phyloP scores from a whole-genome alignment of 2,113 vertebrate genomes.

The Myotis brandtii region DNA sequence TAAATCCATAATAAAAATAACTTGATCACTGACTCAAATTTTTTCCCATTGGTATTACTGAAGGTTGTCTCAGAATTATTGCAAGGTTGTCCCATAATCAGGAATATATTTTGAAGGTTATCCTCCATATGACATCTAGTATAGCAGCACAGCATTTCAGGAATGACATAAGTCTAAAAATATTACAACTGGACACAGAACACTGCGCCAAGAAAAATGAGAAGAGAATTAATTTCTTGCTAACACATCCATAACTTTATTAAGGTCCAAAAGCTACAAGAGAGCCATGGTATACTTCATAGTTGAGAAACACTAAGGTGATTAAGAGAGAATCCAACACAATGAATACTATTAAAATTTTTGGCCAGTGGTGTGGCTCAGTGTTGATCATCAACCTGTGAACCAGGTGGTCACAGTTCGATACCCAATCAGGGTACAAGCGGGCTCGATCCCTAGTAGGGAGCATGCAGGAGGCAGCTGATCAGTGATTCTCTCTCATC shows the following conservation, averaged over 20 bases:
- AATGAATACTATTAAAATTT: not conserved
- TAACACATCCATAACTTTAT: not conserved
- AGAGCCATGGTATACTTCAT: not conserved
- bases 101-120: not conserved
- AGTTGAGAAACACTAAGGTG: not conserved
- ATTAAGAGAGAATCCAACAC: not conserved
- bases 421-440: too few relatives aligned
- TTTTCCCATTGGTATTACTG: not conserved
- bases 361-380: too few relatives aligned
- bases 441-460: too few relatives aligned
- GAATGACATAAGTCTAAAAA: not conserved
- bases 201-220: not conserved
- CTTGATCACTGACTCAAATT: not conserved
- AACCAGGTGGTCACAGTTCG: too few relatives aligned
- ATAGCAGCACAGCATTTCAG: not conserved
- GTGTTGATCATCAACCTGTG: too few relatives aligned
- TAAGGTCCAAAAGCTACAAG: not conserved
- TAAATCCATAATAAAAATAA: constrained; percentile 40
- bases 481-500: too few relatives aligned
- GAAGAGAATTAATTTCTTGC: not conserved
- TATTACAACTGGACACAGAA: not conserved
- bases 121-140: not conserved
- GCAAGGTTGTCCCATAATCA: not conserved
- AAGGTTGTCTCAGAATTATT: not conserved
- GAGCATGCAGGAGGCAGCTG: too few relatives aligned